Conservation (phyloP, 2,113 vertebrate species). For the Melospiza melodia region DNA sequence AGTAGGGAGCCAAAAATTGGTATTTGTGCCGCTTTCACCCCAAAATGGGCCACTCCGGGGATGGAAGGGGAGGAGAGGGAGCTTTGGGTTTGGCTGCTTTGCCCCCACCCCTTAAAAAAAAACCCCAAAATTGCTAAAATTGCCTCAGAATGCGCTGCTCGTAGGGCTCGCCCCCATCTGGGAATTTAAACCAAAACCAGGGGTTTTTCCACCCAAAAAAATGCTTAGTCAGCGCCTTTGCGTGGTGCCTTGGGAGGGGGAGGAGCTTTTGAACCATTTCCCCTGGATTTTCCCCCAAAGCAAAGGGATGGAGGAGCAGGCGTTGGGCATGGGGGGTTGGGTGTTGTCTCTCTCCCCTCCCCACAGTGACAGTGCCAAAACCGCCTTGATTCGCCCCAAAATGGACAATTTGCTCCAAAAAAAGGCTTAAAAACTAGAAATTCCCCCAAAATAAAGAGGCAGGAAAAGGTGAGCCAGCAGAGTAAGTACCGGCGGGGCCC, state of each 20-base stretch:
- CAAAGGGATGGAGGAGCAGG: neutral
- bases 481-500: neutral
- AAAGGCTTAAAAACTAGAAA: neutral
- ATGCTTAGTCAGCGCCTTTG: neutral
- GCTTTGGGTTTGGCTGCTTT: neutral
- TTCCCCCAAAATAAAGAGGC: neutral
- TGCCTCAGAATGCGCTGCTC: neutral
- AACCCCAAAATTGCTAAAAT: neutral
- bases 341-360: neutral
- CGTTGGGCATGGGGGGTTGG: neutral
- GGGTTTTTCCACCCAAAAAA: neutral
- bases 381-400: neutral
- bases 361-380: neutral
- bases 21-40: conserved; percentile 14
- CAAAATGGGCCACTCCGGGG: neutral
- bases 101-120: fast-evolving
- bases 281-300: neutral
- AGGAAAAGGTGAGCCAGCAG: neutral
- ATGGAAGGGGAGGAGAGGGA: neutral
- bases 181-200: neutral
- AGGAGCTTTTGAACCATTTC: neutral
- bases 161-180: neutral
- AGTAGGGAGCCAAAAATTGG: neutral
- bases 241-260: neutral
- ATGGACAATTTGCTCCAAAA: neutral